Evolutionary conservation across 1,140 invertebrate species (phyloP).

Genomic region (Diorhabda carinulata): DNA sequence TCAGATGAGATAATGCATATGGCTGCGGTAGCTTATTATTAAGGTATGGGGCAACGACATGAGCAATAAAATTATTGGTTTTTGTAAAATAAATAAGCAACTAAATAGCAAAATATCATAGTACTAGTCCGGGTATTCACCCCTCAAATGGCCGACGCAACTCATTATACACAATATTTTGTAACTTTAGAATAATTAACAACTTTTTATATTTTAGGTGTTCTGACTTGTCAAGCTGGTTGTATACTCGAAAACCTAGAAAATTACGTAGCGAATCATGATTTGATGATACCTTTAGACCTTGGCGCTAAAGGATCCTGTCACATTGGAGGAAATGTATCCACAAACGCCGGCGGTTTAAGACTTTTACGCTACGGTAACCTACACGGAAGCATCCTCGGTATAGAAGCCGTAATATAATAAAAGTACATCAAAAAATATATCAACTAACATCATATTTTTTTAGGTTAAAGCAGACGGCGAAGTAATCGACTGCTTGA

Average conservation of each 20-base stretch:
- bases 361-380: slow-evolving; percentile 91
- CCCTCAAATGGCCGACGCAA: too few species aligned
- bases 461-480: slow-evolving; percentile 84
- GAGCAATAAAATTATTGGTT: too few species aligned
- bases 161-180: too few species aligned
- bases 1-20: too few species aligned
- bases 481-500: slow-evolving; percentile 79
- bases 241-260: slow-evolving; percentile 89
- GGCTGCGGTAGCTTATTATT: too few species aligned
- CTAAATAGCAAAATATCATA: too few species aligned
- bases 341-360: slow-evolving; percentile 96
- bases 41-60: too few species aligned
- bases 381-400: slow-evolving; percentile 86
- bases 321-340: slow-evolving; percentile 94
- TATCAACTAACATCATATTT: too few species aligned
- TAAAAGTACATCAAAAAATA: too few species aligned
- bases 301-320: slow-evolving; percentile 95
- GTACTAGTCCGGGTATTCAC: too few species aligned
- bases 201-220: slow-evolving; percentile 55
- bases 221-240: slow-evolving; percentile 84
- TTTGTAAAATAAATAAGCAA: too few species aligned
- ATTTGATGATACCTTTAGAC: slow-evolving; percentile 91
- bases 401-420: slow-evolving; percentile 81
- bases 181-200: too few species aligned
- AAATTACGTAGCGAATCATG: slow-evolving; percentile 64